A percentile compares a stretch with the other conserved stretches of the same genome.
Conservation (phyloP, 1,140 invertebrate genomes). For the Eulimnadia texana region DNA sequence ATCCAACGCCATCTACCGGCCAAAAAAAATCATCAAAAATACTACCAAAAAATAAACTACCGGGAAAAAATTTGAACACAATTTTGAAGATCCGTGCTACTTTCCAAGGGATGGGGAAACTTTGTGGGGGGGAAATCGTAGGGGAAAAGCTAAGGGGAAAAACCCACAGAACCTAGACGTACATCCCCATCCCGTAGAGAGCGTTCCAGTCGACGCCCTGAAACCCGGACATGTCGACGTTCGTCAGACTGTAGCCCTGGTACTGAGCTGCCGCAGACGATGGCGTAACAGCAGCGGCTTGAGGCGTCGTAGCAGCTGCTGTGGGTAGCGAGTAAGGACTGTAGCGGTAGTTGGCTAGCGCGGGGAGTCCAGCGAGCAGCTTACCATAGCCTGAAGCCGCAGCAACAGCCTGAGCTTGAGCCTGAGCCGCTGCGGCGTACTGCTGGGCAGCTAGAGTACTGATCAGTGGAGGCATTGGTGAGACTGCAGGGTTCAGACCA, state of each 20-base stretch:
- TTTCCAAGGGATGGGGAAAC: no score
- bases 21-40: no score
- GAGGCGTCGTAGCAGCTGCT: constrained; percentile 27
- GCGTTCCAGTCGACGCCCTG: constrained; percentile 76
- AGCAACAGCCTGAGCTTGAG: constrained; percentile 35
- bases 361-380: constrained; percentile 45
- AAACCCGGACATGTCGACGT: constrained; percentile 79
- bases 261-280: constrained; percentile 40
- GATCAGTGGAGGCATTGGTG: constrained; percentile 23
- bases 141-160: no score
- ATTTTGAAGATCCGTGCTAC: no score
- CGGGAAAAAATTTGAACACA: no score
- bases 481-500: constrained; percentile 31
- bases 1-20: no score
- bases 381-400: constrained; percentile 49
- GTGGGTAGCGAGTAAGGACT: constrained; percentile 51
- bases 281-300: constrained; percentile 20
- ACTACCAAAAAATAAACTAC: no score
- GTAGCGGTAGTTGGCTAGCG: constrained; percentile 52
- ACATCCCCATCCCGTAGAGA: constrained; percentile 82
- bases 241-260: constrained; percentile 63
- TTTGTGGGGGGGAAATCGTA: no score
- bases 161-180: constrained; percentile 42
- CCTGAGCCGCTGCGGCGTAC: constrained; percentile 36
- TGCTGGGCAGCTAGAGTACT: constrained; percentile 32